Percentiles rank a stretch among this genome's conserved stretches.
phyloP scores from a whole-genome alignment of 1,140 invertebrate genomes.

The Paraescarpia echinospica region DNA sequence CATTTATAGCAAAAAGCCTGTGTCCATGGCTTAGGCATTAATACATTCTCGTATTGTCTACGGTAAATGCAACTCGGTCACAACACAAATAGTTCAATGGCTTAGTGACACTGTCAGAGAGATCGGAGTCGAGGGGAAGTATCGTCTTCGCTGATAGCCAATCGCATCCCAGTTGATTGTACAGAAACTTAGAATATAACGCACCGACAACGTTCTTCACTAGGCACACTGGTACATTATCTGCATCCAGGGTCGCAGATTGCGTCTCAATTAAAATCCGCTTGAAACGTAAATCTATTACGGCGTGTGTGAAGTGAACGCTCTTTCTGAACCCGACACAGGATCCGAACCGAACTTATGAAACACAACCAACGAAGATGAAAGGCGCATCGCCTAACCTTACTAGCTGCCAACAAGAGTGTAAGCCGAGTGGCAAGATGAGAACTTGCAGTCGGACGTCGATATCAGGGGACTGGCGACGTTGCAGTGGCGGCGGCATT shows the following conservation, averaged over 20 bases:
- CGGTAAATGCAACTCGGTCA: neutral
- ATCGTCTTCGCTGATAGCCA: neutral
- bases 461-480: neutral
- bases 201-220: neutral
- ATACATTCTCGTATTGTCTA: neutral
- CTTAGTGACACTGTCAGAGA: neutral
- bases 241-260: neutral
- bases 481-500: neutral
- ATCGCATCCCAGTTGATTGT: too few relatives aligned
- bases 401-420: neutral
- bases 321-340: too few relatives aligned
- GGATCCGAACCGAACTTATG: neutral
- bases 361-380: neutral
- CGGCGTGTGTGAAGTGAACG: too few relatives aligned
- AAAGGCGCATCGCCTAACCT: neutral
- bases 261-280: neutral
- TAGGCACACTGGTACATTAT: neutral
- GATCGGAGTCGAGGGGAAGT: neutral
- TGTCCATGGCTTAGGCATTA: neutral
- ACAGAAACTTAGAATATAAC: neutral
- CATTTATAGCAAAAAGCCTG: neutral
- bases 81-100: neutral
- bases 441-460: neutral
- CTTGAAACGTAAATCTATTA: neutral
- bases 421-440: neutral